These are phyloP conservation scores for Hippoglossus hippoglossus DNA, from an alignment of 2,797 vertebrate genomes.

Conservation along the genomic window DNA sequence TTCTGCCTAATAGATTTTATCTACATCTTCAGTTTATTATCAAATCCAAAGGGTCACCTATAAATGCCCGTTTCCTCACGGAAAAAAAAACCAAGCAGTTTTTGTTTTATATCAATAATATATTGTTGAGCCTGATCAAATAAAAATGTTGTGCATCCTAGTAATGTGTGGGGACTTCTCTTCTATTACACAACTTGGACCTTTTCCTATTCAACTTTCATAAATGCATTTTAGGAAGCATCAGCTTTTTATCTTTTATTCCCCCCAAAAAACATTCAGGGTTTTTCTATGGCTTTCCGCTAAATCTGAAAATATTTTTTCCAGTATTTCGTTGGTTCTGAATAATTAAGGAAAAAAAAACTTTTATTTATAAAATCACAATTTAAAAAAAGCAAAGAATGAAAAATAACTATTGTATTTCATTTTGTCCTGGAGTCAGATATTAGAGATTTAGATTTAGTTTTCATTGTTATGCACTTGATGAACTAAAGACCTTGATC, in stretches of 20 bases:
- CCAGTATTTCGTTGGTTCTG: not conserved
- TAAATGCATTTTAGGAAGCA: conserved; percentile 59
- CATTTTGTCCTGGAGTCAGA: not conserved
- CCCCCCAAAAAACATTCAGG: conserved; percentile 30
- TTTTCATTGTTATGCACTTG: not conserved
- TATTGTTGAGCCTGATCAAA: conserved; percentile 6
- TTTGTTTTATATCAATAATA: not conserved
- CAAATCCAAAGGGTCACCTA: not conserved
- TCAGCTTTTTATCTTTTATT: conserved; percentile 59
- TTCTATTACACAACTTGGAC: conserved; percentile 16
- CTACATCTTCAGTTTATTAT: not conserved
- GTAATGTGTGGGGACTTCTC: conserved; percentile 10
- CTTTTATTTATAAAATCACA: not conserved
- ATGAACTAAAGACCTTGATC: not conserved
- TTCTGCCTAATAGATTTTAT: not conserved
- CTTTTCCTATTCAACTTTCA: conserved; percentile 32
- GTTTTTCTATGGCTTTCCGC: not conserved
- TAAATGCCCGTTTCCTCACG: not conserved
- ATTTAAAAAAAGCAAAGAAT: not conserved
- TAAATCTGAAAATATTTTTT: not conserved
- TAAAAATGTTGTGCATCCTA: conserved; percentile 14
- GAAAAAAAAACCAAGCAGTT: too few species aligned
- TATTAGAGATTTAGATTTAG: not conserved
- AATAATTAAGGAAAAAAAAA: not conserved
- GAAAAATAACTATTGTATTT: too few species aligned